phyloP scores from a whole-genome alignment of 2,888 invertebrate species.

The Philhelius pedissequus region DNA sequence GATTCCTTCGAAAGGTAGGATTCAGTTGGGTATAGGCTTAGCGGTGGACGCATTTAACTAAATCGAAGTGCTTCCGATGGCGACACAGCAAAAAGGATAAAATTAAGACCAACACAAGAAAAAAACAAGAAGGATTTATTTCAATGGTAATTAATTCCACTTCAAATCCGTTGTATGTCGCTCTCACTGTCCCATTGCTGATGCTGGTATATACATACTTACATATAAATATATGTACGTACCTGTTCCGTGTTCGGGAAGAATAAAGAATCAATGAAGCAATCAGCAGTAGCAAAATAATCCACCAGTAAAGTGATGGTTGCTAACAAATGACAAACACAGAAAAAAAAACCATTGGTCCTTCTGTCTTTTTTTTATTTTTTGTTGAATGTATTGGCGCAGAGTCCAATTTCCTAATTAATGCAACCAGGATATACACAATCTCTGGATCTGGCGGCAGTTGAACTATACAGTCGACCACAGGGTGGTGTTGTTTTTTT shows the following conservation, averaged over 20 bases:
- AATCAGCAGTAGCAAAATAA: constrained; percentile 17
- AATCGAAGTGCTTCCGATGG: constrained; percentile 38
- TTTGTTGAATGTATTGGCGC: not conserved
- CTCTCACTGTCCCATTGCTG: not conserved
- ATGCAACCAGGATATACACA: not conserved
- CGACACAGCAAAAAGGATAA: not conserved
- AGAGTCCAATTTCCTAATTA: constrained; percentile 44
- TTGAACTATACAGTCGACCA: too few relatives aligned
- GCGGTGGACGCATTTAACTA: constrained; percentile 44
- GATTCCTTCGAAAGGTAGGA: constrained; percentile 35
- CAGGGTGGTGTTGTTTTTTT: too few relatives aligned
- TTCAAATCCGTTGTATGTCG: not conserved
- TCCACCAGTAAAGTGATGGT: constrained; percentile 1
- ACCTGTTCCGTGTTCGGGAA: not conserved
- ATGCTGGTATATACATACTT: not conserved
- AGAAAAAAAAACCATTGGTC: not conserved
- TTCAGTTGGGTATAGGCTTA: constrained; percentile 1
- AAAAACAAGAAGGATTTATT: constrained; percentile 34
- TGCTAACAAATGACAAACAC: not conserved
- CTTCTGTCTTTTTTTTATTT: not conserved
- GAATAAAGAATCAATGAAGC: constrained; percentile 23
- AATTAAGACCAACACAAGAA: not conserved
- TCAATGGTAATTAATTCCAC: constrained; percentile 50
- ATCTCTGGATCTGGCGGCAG: not conserved
- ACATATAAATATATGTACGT: not conserved